Conservation (phyloP, 2,888 invertebrate species). For the Coelogynopora nodosa region DNA sequence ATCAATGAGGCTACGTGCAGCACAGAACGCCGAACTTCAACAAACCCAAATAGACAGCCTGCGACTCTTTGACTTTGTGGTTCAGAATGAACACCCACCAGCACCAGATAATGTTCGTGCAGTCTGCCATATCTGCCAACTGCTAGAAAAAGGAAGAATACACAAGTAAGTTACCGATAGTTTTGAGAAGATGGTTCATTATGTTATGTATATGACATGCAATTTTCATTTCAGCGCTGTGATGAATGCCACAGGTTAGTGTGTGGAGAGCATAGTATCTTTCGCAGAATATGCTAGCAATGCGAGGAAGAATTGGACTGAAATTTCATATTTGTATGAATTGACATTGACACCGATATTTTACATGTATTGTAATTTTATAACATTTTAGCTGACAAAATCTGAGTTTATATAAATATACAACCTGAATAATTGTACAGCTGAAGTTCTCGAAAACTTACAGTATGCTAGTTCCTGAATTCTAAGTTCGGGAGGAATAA, state of each 20-base stretch:
- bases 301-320: slow-evolving; percentile 13
- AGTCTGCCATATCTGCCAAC: background rate
- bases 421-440: background rate
- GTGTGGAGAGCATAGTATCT: background rate
- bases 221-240: background rate
- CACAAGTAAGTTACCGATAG: background rate
- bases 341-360: slow-evolving; percentile 3
- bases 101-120: background rate
- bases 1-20: slow-evolving; percentile 7
- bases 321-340: slow-evolving; percentile 12
- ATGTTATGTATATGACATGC: background rate
- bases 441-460: no score
- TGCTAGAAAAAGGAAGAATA: background rate
- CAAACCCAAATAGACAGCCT: background rate
- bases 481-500: no score
- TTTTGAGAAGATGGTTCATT: background rate
- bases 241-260: background rate
- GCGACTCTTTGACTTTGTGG: background rate
- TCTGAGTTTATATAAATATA: background rate
- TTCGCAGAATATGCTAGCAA: background rate
- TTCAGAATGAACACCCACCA: background rate
- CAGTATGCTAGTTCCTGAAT: no score
- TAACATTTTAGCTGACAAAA: background rate
- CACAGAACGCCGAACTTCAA: background rate
- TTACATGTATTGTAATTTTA: background rate